Percentiles rank a stretch among this genome's conserved stretches.
These are phyloP conservation scores for Agriopis leucophaearia DNA, from an alignment of 2,888 invertebrate species.

Conservation along the genomic window DNA sequence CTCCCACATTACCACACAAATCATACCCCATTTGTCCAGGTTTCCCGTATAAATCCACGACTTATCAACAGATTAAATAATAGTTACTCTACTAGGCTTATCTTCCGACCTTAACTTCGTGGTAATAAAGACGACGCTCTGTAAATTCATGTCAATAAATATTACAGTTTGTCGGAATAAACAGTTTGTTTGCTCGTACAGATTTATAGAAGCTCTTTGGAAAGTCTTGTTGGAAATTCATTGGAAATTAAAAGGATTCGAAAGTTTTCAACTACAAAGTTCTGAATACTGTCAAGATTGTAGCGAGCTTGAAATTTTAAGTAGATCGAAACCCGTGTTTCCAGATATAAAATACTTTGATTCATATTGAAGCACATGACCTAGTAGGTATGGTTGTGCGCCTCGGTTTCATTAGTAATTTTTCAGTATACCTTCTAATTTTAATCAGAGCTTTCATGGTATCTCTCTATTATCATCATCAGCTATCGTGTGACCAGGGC, in stretches of 20 bases:
- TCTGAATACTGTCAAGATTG: slow-evolving; percentile 17
- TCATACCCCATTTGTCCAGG: slow-evolving; percentile 29
- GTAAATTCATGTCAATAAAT: slow-evolving; percentile 39
- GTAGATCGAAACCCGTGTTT: not conserved
- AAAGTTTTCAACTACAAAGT: slow-evolving; percentile 22
- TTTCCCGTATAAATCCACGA: slow-evolving; percentile 18
- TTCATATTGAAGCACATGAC: no score
- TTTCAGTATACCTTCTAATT: no score
- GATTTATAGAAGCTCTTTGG: slow-evolving; percentile 26
- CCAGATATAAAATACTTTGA: no score
- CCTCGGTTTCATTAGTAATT: no score
- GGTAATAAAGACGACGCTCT: slow-evolving; percentile 41
- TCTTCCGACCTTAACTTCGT: slow-evolving; percentile 19
- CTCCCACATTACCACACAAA: slow-evolving; percentile 19
- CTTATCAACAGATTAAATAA: slow-evolving; percentile 15
- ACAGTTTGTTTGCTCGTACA: slow-evolving; percentile 40
- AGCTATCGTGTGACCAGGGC: no score
- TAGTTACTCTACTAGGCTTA: slow-evolving; percentile 10
- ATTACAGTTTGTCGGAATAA: slow-evolving; percentile 45
- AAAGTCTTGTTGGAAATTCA: slow-evolving; percentile 26
- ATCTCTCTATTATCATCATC: no score
- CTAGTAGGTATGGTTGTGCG: no score
- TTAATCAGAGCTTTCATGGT: no score
- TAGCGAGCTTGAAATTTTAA: slow-evolving; percentile 5
- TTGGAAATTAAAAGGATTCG: slow-evolving; percentile 29